Percentiles rank a stretch among this genome's conserved stretches.
phyloP scores from a whole-genome alignment of 2,888 invertebrate species.

The Thera obeliscata region DNA sequence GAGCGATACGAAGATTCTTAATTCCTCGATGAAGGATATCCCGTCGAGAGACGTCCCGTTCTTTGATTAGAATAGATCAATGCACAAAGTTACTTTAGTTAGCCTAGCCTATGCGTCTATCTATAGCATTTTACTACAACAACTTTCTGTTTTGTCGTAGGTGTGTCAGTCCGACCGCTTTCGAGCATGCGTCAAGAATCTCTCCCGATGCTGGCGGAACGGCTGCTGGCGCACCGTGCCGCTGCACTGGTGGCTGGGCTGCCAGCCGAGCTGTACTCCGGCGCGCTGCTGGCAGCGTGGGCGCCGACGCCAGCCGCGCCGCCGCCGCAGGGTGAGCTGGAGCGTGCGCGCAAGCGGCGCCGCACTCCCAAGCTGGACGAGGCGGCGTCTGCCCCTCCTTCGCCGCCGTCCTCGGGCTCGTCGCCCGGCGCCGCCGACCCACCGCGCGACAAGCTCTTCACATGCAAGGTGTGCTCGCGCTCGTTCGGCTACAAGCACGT shows the following conservation, averaged over 20 bases:
- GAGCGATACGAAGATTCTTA: slow-evolving; percentile 18
- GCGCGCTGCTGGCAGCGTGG: slow-evolving; percentile 85
- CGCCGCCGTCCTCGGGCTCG: slow-evolving; percentile 79
- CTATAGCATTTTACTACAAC: slow-evolving; percentile 1
- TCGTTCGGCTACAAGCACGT: slow-evolving; percentile 98
- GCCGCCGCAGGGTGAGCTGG: slow-evolving; percentile 75
- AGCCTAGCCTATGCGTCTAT: neutral
- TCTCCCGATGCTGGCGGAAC: slow-evolving; percentile 78
- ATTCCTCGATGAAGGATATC: slow-evolving; percentile 11
- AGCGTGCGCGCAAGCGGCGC: slow-evolving; percentile 77
- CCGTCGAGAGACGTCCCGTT: neutral
- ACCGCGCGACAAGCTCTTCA: slow-evolving; percentile 92
- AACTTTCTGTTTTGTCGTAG: slow-evolving; percentile 51
- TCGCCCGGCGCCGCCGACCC: slow-evolving; percentile 79
- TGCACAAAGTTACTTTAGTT: neutral
- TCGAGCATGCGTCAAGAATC: slow-evolving; percentile 81
- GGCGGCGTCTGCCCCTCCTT: slow-evolving; percentile 65
- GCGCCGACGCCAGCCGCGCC: slow-evolving; percentile 84
- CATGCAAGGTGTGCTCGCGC: slow-evolving; percentile 93
- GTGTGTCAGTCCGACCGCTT: slow-evolving; percentile 80
- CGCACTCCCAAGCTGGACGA: slow-evolving; percentile 78
- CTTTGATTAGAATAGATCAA: neutral
- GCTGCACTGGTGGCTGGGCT: slow-evolving; percentile 83
- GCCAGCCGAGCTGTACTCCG: slow-evolving; percentile 86
- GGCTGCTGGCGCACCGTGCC: slow-evolving; percentile 82